A percentile compares a stretch with the other conserved stretches of the same genome.
Evolutionary conservation across 2,888 invertebrate species (phyloP).

Genomic region (Nysson spinosus): DNA sequence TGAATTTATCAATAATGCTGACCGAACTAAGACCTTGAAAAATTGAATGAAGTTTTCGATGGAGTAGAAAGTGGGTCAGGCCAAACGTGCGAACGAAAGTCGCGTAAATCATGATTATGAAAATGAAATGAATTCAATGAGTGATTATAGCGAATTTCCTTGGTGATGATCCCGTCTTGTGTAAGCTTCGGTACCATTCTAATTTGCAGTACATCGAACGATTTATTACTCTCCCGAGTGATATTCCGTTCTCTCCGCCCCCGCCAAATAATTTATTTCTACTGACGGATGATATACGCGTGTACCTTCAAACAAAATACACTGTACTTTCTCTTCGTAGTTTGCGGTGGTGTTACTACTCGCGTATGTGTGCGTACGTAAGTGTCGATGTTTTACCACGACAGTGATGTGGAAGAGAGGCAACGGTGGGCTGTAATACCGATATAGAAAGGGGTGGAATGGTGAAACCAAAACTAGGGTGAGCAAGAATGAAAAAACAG

Average conservation of each 20-base stretch:
- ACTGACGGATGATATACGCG: slow-evolving; percentile 22
- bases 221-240: slow-evolving; percentile 6
- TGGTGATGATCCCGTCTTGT: background rate
- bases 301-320: slow-evolving; percentile 11
- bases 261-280: slow-evolving; percentile 22
- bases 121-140: too few species aligned
- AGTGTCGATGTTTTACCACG: background rate
- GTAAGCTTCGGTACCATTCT: background rate
- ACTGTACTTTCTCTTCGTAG: background rate
- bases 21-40: too few species aligned
- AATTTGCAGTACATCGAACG: background rate
- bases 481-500: slow-evolving; percentile 16
- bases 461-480: slow-evolving; percentile 3
- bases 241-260: slow-evolving; percentile 18
- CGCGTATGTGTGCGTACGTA: background rate
- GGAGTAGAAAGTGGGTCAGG: too few species aligned
- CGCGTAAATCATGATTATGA: too few species aligned
- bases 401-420: slow-evolving; percentile 10
- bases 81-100: too few species aligned
- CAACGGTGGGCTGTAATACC: slow-evolving; percentile 1
- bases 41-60: too few species aligned
- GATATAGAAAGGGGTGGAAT: background rate
- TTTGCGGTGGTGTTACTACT: background rate
- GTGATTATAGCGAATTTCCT: slow-evolving; percentile 14
- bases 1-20: too few species aligned